Conservation (phyloP, 2,113 vertebrate genomes). For the Turnix velox region DNA sequence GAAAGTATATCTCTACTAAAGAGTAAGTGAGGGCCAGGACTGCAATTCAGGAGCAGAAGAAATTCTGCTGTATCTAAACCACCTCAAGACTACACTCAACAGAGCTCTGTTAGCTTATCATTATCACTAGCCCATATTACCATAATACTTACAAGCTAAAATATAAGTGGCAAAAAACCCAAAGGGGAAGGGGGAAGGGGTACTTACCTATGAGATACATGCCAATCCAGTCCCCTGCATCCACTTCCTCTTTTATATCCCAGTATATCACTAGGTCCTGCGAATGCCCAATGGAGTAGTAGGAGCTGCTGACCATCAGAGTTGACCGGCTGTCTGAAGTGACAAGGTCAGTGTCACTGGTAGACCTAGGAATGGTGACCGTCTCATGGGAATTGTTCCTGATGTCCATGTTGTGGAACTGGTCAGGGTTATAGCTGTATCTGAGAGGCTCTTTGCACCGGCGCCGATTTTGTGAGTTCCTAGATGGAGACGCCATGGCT, state of each 20-base stretch:
- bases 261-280: constrained; percentile 91
- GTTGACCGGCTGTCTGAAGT: constrained; percentile 92
- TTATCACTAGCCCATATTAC: neutral
- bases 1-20: neutral
- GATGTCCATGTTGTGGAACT: constrained; percentile 81
- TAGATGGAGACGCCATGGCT: constrained; percentile 93
- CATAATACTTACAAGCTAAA: neutral
- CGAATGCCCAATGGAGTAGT: constrained; percentile 88
- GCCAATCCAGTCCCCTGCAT: constrained; percentile 97
- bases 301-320: constrained; percentile 88
- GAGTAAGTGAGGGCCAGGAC: neutral
- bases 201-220: constrained; percentile 94
- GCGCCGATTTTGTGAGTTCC: constrained; percentile 85
- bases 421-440: constrained; percentile 87
- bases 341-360: constrained; percentile 92
- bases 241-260: constrained; percentile 98
- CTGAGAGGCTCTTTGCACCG: constrained; percentile 87
- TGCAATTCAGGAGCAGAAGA: neutral
- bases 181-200: neutral
- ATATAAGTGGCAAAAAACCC: neutral
- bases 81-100: neutral
- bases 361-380: constrained; percentile 85
- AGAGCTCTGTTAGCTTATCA: neutral
- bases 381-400: constrained; percentile 70
- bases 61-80: neutral